These are phyloP conservation scores for Diarsia brunnea DNA, from an alignment of 2,888 invertebrate species.

Conservation along the genomic window DNA sequence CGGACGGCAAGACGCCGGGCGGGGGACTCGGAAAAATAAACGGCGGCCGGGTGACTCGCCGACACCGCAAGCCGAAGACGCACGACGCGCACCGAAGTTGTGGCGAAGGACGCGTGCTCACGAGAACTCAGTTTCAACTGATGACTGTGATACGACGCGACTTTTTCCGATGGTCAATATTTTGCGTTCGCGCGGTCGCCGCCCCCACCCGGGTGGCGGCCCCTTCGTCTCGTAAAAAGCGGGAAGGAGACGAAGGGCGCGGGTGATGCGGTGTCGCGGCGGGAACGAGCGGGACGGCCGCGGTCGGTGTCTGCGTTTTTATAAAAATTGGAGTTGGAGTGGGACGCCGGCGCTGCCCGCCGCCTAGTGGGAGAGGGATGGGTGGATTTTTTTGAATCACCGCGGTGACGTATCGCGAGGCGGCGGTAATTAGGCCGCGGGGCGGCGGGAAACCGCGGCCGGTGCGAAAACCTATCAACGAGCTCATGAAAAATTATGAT, in stretches of 20 bases:
- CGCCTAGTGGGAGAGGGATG: constrained; percentile 84
- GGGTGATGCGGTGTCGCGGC: constrained; percentile 83
- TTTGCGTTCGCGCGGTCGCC: constrained; percentile 91
- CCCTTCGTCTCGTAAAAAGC: constrained; percentile 91
- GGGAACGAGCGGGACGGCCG: constrained; percentile 89
- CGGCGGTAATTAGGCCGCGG: constrained; percentile 90
- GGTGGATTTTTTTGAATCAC: constrained; percentile 89
- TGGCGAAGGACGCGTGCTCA: constrained; percentile 86
- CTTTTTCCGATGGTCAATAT: constrained; percentile 92
- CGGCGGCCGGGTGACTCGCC: constrained; percentile 80
- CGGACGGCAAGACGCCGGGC: constrained; percentile 86
- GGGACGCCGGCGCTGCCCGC: constrained; percentile 78
- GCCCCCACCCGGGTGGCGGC: constrained; percentile 89
- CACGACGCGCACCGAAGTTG: constrained; percentile 88
- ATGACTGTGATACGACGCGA: constrained; percentile 91
- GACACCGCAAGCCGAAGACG: constrained; percentile 89
- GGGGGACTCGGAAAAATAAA: constrained; percentile 86
- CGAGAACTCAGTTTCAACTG: constrained; percentile 90
- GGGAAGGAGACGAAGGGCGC: constrained; percentile 91
- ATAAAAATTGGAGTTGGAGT: constrained; percentile 88
- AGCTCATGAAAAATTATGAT: constrained; percentile 90
- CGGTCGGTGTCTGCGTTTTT: constrained; percentile 90
- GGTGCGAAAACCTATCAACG: constrained; percentile 90
- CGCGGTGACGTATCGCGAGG: constrained; percentile 90
- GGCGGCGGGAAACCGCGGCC: constrained; percentile 90